Evolutionary conservation across 2,113 vertebrate genomes (phyloP).

Genomic region (Dasyornis broadbenti): DNA sequence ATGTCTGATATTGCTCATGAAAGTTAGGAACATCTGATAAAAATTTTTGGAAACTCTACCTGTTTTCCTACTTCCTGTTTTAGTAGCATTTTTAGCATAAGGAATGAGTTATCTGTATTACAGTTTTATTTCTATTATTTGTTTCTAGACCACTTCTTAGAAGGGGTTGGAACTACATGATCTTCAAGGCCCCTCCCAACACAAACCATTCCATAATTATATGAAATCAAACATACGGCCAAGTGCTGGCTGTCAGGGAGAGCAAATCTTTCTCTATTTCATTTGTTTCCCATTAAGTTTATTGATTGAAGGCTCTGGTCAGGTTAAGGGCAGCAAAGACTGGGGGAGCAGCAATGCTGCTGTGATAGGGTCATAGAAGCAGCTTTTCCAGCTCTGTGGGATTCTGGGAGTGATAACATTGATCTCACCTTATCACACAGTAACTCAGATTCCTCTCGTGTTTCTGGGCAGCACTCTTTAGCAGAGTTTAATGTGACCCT

Average conservation of each 20-base stretch:
- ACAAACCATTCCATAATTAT: neutral
- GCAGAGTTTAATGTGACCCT: neutral
- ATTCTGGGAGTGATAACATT: neutral
- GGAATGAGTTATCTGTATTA: neutral
- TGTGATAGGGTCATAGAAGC: neutral
- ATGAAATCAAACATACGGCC: neutral
- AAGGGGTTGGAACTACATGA: fast-evolving
- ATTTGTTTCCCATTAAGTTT: neutral
- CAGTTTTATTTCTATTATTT: no score
- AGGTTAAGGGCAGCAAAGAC: neutral
- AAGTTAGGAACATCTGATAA: neutral
- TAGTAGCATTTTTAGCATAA: neutral
- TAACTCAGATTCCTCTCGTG: neutral
- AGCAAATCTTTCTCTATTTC: neutral
- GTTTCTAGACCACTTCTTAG: no score
- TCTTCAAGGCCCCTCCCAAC: neutral
- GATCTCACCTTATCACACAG: neutral
- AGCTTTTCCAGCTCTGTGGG: neutral
- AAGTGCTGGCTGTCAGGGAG: neutral
- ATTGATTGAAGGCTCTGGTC: neutral
- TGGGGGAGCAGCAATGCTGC: neutral
- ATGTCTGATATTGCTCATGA: neutral
- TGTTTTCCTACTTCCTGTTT: neutral
- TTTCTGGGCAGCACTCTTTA: neutral
- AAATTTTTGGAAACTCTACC: neutral